A percentile compares a stretch with the other conserved stretches of the same genome.
Conservation (phyloP, 2,888 invertebrate species). For the Trichacis sp. region DNA sequence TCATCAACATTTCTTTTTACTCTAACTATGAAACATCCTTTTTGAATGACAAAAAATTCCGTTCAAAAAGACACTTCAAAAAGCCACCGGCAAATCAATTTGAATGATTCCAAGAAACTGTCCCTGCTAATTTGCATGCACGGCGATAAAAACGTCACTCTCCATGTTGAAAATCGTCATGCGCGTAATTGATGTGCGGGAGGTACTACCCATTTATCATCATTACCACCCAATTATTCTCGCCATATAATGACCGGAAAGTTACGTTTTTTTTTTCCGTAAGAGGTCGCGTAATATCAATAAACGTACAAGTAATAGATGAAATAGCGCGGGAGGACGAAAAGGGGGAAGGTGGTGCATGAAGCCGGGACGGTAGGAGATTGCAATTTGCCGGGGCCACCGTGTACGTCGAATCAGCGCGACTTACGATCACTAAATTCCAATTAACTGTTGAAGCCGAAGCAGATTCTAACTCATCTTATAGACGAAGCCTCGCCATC, state of each 20-base stretch:
- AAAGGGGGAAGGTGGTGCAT: background rate
- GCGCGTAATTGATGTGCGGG: background rate
- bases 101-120: background rate
- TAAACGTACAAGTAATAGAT: slow-evolving; percentile 4
- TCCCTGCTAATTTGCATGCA: background rate
- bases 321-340: background rate
- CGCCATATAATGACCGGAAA: background rate
- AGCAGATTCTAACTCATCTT: slow-evolving; percentile 51
- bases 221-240: slow-evolving; percentile 10
- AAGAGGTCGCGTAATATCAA: slow-evolving; percentile 5
- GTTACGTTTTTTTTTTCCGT: background rate
- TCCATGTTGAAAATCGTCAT: background rate
- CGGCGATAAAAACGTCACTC: background rate
- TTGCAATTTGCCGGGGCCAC: slow-evolving; percentile 52
- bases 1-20: too few relatives aligned
- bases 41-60: too few relatives aligned
- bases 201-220: slow-evolving; percentile 1
- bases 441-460: slow-evolving; percentile 55
- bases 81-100: too few relatives aligned
- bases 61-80: too few relatives aligned
- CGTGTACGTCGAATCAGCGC: slow-evolving; percentile 36
- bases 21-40: too few relatives aligned
- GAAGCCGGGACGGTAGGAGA: slow-evolving; percentile 36
- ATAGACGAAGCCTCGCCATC: slow-evolving; percentile 38
- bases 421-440: slow-evolving; percentile 62